Conservation (phyloP, 2,888 invertebrate species). For the Ochropleura plecta region DNA sequence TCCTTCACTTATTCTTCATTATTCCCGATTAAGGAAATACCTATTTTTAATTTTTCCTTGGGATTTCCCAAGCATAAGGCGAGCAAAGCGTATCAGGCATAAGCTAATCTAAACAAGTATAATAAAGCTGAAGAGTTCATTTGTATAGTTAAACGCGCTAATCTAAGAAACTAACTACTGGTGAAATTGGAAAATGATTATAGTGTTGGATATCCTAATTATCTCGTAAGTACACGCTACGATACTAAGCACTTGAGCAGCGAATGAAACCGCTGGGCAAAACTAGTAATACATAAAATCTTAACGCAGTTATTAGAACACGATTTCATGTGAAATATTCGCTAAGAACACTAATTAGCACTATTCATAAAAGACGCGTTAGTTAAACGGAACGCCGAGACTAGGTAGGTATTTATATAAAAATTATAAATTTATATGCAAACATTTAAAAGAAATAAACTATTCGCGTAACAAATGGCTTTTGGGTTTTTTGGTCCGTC, state of each 20-base stretch:
- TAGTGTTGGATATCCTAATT: too few relatives aligned
- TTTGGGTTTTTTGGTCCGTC: conserved; percentile 24
- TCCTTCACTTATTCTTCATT: not conserved
- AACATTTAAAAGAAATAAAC: conserved; percentile 19
- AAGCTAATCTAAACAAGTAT: not conserved
- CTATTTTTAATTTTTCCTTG: not conserved
- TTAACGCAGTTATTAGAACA: conserved; percentile 3
- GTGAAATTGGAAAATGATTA: too few relatives aligned
- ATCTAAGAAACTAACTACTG: too few relatives aligned
- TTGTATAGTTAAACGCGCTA: too few relatives aligned
- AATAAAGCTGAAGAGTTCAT: too few relatives aligned
- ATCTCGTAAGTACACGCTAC: too few relatives aligned
- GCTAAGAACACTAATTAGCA: conserved; percentile 30
- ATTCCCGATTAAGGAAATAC: not conserved
- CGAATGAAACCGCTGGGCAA: too few relatives aligned
- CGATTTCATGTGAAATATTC: not conserved
- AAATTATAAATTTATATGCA: not conserved
- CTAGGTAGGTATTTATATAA: not conserved
- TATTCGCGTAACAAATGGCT: not conserved
- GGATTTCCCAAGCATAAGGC: not conserved
- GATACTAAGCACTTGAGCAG: too few relatives aligned
- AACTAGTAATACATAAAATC: not conserved
- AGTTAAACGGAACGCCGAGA: not conserved
- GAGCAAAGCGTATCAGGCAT: not conserved
- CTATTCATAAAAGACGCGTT: not conserved